Evolutionary conservation across 2,888 invertebrate genomes (phyloP).

Genomic region (Pogonocherus hispidulus): DNA sequence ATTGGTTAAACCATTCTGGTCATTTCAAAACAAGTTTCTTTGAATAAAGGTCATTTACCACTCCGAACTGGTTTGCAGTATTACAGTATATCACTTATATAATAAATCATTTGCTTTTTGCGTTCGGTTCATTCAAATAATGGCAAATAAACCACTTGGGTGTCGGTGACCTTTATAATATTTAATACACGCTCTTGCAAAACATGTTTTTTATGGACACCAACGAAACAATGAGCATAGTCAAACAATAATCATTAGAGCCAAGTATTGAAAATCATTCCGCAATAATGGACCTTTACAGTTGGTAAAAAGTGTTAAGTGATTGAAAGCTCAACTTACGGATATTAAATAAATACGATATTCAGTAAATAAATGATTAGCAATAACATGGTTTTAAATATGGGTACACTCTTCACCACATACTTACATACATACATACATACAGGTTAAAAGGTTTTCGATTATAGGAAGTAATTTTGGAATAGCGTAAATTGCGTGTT

Average conservation of each 20-base stretch:
- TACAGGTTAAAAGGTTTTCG: no score
- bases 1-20: background rate
- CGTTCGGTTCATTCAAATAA: background rate
- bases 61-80: background rate
- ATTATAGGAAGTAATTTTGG: no score
- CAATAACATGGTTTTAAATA: no score
- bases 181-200: background rate
- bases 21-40: background rate
- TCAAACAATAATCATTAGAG: background rate
- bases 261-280: background rate
- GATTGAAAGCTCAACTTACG: no score
- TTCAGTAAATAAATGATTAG: no score
- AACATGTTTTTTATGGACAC: background rate
- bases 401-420: no score
- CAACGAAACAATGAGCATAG: background rate
- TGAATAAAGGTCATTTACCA: background rate
- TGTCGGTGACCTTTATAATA: background rate
- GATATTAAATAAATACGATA: no score
- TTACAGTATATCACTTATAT: background rate
- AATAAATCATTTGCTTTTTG: constrained; percentile 2
- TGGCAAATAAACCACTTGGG: background rate
- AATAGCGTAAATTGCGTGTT: no score
- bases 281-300: background rate
- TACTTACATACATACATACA: no score
- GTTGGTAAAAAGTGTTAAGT: background rate